These are phyloP conservation scores for Drosophila kepulauana DNA, from an alignment of 1,140 invertebrate species.

Conservation along the genomic window DNA sequence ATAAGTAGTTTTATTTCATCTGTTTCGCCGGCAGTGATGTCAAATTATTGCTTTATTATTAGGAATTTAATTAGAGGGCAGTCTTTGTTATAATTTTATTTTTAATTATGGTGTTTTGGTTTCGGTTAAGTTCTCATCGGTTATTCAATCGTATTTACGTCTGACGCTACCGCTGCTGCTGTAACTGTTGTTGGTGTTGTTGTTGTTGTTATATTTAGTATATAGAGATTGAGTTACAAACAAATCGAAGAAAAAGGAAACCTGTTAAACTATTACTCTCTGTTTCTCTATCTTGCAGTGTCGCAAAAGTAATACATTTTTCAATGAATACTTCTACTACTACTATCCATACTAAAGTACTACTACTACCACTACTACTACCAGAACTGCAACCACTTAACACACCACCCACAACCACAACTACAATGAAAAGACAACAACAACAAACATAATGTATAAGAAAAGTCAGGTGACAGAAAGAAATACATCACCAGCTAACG, in stretches of 20 bases:
- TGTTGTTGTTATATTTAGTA: conserved; percentile 29
- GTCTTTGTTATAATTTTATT: not conserved
- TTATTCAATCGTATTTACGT: not conserved
- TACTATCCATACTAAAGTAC: conserved; percentile 51
- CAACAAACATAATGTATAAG: conserved; percentile 19
- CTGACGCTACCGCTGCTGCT: conserved; percentile 3
- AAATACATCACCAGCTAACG: conserved; percentile 34
- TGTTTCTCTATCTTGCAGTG: conserved; percentile 82
- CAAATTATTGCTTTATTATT: no score
- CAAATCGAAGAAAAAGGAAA: conserved; percentile 4
- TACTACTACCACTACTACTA: conserved; percentile 46
- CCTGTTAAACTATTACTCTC: conserved; percentile 69
- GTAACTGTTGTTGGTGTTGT: conserved; percentile 4
- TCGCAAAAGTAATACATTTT: conserved; percentile 80
- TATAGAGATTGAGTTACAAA: conserved; percentile 4
- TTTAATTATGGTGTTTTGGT: not conserved
- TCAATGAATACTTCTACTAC: conserved; percentile 48
- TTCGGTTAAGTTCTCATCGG: not conserved
- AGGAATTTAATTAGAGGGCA: not conserved
- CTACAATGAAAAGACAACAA: conserved; percentile 30
- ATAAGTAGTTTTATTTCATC: no score
- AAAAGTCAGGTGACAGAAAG: conserved; percentile 29
- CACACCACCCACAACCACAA: conserved; percentile 38
- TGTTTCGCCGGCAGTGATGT: no score
- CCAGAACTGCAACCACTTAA: conserved; percentile 47